phyloP scores from a whole-genome alignment of 2,113 vertebrate species.

The Varanus salvator region DNA sequence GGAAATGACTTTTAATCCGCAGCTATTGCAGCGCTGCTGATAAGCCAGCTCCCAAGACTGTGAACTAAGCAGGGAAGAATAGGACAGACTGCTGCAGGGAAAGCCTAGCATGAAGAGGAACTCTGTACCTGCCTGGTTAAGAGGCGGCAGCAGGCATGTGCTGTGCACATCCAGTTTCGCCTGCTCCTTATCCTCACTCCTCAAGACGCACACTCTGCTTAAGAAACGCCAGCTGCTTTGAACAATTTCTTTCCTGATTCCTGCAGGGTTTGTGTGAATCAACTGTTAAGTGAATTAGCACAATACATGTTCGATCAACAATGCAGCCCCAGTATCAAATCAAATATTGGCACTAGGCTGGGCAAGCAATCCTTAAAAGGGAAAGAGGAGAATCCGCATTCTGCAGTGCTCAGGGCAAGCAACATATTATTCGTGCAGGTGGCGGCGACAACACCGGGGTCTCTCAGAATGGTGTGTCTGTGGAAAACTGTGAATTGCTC shows the following conservation, averaged over 20 bases:
- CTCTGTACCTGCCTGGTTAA: background rate
- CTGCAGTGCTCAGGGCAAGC: background rate
- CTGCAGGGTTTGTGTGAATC: background rate
- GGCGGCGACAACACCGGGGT: slow-evolving; percentile 10
- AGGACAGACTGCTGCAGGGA: background rate
- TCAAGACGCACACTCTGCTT: background rate
- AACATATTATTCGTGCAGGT: background rate
- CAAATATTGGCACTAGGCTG: background rate
- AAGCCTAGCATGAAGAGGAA: background rate
- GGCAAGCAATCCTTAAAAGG: background rate
- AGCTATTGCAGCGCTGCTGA: background rate
- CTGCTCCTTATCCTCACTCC: background rate
- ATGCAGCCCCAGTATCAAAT: slow-evolving; percentile 1
- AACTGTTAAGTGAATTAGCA: slow-evolving; percentile 13
- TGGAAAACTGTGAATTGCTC: slow-evolving; percentile 54
- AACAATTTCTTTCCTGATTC: background rate
- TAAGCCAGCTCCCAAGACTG: background rate
- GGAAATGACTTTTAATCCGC: slow-evolving; percentile 6
- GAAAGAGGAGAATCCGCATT: background rate
- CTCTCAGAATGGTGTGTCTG: slow-evolving; percentile 13
- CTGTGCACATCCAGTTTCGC: background rate
- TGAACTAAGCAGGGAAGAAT: background rate
- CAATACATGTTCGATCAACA: slow-evolving; percentile 6
- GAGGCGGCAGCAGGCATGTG: background rate
- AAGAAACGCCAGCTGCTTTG: background rate